These are phyloP conservation scores for Ciconia nigra DNA, from an alignment of 2,797 vertebrate genomes.

Conservation along the genomic window DNA sequence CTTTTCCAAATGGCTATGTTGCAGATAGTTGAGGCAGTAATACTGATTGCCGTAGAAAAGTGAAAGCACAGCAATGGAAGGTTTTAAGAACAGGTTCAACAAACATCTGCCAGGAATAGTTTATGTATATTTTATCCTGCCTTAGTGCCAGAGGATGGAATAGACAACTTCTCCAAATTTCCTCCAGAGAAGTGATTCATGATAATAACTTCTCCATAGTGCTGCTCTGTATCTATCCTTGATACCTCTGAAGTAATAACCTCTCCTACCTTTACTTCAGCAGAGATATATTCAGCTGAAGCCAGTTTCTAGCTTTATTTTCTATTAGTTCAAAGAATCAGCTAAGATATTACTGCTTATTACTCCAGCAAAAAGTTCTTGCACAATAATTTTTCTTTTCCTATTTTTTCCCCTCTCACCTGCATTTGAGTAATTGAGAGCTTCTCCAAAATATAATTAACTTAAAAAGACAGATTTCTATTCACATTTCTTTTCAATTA, in stretches of 20 bases:
- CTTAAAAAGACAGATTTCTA: neutral
- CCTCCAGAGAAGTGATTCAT: neutral
- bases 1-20: neutral
- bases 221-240: neutral
- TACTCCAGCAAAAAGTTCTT: neutral
- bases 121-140: neutral
- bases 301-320: neutral
- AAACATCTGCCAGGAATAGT: neutral
- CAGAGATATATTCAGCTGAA: neutral
- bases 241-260: neutral
- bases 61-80: neutral
- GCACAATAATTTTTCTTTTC: neutral
- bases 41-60: neutral
- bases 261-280: neutral
- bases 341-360: neutral
- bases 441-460: neutral
- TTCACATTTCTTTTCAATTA: neutral
- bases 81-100: neutral
- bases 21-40: neutral
- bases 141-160: neutral
- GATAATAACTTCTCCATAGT: neutral
- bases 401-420: fast-evolving
- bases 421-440: neutral
- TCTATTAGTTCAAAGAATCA: neutral
- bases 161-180: neutral